Conservation (phyloP, 1,140 invertebrate species). For the Belonocnema kinseyi region DNA sequence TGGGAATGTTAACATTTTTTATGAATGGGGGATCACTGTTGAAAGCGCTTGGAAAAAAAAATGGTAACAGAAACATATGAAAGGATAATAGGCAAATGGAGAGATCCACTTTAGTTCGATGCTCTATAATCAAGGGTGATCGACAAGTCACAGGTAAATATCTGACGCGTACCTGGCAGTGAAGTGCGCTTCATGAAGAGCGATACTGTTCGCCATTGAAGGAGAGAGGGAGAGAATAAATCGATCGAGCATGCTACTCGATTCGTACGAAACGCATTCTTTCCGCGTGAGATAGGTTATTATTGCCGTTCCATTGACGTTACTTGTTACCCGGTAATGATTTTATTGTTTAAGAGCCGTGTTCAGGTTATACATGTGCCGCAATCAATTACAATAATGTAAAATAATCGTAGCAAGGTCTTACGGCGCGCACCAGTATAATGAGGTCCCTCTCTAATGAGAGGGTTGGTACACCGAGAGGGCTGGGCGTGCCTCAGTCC, state of each 20-base stretch:
- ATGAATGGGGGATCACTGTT: not conserved
- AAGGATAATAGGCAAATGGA: slow-evolving; percentile 49
- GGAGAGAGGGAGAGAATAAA: slow-evolving; percentile 23
- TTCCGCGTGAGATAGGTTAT: slow-evolving; percentile 45
- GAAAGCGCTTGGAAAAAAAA: slow-evolving; percentile 39
- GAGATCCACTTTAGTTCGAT: slow-evolving; percentile 53
- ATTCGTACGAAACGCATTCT: slow-evolving; percentile 11
- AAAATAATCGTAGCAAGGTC: slow-evolving; percentile 66
- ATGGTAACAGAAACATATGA: slow-evolving; percentile 29
- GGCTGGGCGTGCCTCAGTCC: slow-evolving; percentile 15
- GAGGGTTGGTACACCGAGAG: slow-evolving; percentile 49
- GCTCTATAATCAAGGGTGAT: slow-evolving; percentile 53
- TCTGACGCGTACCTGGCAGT: slow-evolving; percentile 48
- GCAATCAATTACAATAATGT: slow-evolving; percentile 71
- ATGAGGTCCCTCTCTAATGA: slow-evolving; percentile 65
- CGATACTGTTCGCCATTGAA: slow-evolving; percentile 44
- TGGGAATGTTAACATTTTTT: slow-evolving; percentile 7
- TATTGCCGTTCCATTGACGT: slow-evolving; percentile 50
- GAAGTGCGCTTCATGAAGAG: slow-evolving; percentile 42
- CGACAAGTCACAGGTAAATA: slow-evolving; percentile 48
- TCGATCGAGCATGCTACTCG: slow-evolving; percentile 13
- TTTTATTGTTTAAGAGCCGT: slow-evolving; percentile 70
- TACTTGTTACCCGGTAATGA: slow-evolving; percentile 61
- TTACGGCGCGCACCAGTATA: slow-evolving; percentile 57
- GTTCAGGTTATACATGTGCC: slow-evolving; percentile 63